Conservation (phyloP, 2,113 vertebrate species). For the Hippolais icterina region DNA sequence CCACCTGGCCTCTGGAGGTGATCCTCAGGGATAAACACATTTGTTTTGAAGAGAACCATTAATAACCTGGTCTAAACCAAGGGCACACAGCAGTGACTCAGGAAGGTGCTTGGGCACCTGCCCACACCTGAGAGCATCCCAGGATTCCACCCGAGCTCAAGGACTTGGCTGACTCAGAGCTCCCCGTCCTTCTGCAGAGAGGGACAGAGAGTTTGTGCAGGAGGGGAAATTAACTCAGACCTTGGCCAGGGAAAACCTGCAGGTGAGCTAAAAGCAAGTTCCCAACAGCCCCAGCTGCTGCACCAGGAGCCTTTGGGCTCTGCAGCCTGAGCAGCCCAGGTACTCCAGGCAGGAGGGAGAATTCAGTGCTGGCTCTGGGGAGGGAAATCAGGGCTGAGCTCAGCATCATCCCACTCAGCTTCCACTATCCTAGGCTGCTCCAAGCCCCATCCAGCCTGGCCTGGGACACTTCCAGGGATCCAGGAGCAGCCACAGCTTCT, state of each 20-base stretch:
- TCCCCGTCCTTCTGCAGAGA: rapidly evolving
- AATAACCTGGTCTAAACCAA: not conserved
- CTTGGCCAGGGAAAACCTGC: not conserved
- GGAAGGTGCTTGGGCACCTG: not conserved
- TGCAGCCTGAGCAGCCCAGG: not conserved
- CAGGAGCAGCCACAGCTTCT: not conserved
- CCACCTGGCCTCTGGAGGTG: not conserved
- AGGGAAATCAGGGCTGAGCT: not conserved
- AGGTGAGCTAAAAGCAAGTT: not conserved
- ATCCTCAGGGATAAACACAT: not conserved
- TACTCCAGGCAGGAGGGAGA: not conserved
- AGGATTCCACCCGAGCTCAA: not conserved
- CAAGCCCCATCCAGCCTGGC: not conserved
- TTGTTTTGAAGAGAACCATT: not conserved
- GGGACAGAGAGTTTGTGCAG: not conserved
- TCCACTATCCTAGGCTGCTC: not conserved
- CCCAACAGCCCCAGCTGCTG: not conserved
- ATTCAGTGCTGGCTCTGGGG: not conserved
- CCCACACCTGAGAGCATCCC: not conserved
- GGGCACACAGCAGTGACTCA: not conserved
- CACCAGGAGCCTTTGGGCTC: not conserved
- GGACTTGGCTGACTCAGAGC: not conserved
- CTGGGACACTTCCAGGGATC: not conserved
- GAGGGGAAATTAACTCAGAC: not conserved
- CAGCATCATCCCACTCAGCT: not conserved